Conservation (phyloP, 2,797 vertebrate species). For the Lepus oiostolus region DNA sequence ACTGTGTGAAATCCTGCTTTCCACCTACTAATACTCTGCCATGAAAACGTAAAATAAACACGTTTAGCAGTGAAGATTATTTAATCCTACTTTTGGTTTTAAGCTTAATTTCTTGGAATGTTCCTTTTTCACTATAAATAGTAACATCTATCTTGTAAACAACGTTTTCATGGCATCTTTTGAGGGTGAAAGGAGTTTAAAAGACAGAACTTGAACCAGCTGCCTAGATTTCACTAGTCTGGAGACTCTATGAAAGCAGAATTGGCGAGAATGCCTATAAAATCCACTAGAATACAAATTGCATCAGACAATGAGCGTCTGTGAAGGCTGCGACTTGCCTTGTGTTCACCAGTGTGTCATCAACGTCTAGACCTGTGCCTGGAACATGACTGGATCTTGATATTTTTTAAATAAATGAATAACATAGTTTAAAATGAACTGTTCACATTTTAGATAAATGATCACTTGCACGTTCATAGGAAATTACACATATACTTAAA, state of each 20-base stretch:
- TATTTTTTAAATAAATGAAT: conserved; percentile 21
- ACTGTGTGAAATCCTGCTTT: conserved; percentile 34
- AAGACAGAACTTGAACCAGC: conserved; percentile 14
- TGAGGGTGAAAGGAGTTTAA: conserved; percentile 39
- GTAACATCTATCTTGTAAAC: not conserved
- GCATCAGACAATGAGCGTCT: not conserved
- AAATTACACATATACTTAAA: conserved; percentile 58
- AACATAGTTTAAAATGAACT: conserved; percentile 35
- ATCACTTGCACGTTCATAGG: conserved; percentile 25
- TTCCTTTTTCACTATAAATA: conserved; percentile 59
- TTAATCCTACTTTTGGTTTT: conserved; percentile 56
- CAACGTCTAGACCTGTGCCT: not conserved
- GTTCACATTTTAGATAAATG: conserved; percentile 20
- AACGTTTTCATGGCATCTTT: conserved; percentile 1
- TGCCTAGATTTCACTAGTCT: not conserved
- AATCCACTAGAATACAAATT: not conserved
- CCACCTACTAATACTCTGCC: conserved; percentile 32
- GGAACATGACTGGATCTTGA: not conserved
- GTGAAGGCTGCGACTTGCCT: not conserved
- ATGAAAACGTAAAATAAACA: conserved; percentile 53
- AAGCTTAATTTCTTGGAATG: conserved; percentile 67
- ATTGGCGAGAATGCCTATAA: not conserved
- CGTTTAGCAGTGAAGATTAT: conserved; percentile 31
- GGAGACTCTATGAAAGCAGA: not conserved
- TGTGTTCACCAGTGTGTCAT: not conserved